Percentiles rank a stretch among this genome's conserved stretches.
Conservation (phyloP, 1,140 invertebrate genomes). For the Tetragnatha versicolor region DNA sequence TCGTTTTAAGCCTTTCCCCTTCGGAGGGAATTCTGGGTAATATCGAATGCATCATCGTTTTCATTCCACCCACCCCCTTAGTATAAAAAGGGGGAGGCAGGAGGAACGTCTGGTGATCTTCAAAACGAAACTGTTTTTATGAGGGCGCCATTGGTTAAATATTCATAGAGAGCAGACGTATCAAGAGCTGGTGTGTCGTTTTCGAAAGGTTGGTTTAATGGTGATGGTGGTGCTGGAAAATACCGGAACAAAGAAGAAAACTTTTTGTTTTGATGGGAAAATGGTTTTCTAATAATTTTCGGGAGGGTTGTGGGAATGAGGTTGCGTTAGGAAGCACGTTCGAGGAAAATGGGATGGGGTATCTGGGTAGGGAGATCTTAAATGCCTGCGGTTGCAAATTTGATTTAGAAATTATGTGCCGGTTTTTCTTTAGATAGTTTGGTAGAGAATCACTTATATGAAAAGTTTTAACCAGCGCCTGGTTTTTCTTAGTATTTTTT, state of each 20-base stretch:
- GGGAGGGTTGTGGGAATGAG: no score
- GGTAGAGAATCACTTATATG: no score
- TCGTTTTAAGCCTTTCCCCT: not conserved
- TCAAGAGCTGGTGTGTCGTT: not conserved
- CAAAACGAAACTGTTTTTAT: not conserved
- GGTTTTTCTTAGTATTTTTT: no score
- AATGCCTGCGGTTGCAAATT: no score
- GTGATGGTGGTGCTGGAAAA: not conserved
- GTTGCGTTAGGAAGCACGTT: no score
- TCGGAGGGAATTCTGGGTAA: not conserved
- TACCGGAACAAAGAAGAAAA: not conserved
- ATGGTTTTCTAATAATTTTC: not conserved
- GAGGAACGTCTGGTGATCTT: slow-evolving; percentile 14
- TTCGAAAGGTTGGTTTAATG: not conserved
- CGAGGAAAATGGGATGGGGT: no score
- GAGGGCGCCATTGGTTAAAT: slow-evolving; percentile 6
- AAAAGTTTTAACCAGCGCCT: no score
- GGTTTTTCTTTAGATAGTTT: no score
- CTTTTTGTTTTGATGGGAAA: slow-evolving; percentile 10
- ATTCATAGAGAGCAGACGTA: not conserved
- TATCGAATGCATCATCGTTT: slow-evolving; percentile 27
- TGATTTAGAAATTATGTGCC: no score
- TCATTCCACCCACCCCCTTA: no score
- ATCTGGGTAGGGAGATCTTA: no score
- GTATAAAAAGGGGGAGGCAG: no score